These are phyloP conservation scores for Probosciger aterrimus DNA, from an alignment of 2,113 vertebrate genomes.

Conservation along the genomic window DNA sequence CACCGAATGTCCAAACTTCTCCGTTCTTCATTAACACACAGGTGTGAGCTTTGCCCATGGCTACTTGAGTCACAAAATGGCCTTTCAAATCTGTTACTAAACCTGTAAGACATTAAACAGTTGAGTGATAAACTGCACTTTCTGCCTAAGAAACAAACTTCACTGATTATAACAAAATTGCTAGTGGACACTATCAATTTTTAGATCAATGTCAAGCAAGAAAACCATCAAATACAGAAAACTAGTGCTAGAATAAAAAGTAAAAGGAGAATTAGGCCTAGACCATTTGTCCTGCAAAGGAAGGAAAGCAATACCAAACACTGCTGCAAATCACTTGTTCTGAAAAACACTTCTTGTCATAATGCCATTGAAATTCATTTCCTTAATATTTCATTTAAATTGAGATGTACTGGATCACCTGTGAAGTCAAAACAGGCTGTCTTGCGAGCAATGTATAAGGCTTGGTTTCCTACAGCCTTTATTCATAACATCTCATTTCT, in stretches of 20 bases:
- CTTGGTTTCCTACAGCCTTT: neutral
- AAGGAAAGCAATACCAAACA: neutral
- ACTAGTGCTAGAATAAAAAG: neutral
- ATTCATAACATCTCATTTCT: neutral
- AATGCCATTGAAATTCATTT: neutral
- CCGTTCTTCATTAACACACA: slow-evolving; percentile 96
- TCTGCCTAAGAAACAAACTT: neutral
- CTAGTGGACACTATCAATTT: neutral
- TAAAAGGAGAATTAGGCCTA: neutral
- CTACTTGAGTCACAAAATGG: slow-evolving; percentile 95
- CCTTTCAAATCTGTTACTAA: slow-evolving; percentile 97
- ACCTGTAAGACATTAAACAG: slow-evolving; percentile 73
- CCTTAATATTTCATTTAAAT: neutral
- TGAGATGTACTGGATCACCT: neutral
- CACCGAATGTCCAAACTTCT: slow-evolving; percentile 98
- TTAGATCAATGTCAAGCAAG: neutral
- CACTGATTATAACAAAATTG: neutral
- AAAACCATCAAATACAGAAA: neutral
- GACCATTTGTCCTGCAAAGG: neutral
- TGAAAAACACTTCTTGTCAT: neutral
- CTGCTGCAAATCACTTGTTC: neutral
- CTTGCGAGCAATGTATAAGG: neutral
- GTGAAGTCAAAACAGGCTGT: neutral
- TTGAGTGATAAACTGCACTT: neutral
- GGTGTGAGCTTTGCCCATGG: slow-evolving; percentile 98